Base-by-base conservation (phyloP, 2,888 invertebrate species). In the Myathropa florea region DNA sequence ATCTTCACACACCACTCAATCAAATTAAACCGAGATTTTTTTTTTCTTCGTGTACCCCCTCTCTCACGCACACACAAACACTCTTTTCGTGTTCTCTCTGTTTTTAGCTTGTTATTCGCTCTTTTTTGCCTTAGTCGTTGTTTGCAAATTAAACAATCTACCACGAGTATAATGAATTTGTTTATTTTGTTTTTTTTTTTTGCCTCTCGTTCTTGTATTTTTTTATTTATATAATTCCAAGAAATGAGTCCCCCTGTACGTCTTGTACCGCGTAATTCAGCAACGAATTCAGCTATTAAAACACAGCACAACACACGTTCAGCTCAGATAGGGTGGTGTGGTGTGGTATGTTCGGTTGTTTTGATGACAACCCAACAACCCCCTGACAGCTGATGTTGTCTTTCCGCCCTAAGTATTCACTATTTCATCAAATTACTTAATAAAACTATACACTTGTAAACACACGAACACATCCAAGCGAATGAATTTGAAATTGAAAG, bases 111-210 rank as follows among this genome's bases (percentile, higher is more conserved):
- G 59, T 60, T 67, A 64, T 83, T 77, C 59, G 55, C 53, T 61
- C 12, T 24, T 61, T 61, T 81, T 75, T 33, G 53, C 18, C 76
- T 63, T 53, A 60, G 12, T 60, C 30, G 67, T 68, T 77, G 68
- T 79, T 76, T 75, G 84, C 77, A 73, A 80, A 84, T 81, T 84
- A 72, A 84, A 72, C 72, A 82, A 70, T 70, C 55, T 57, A 75
- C 75, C 55, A 57, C 55, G 46, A 80, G 68, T 67, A 71, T 71
- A 70, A 70, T 28, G 23, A 73, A 60, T 72, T 80, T 36, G 46
- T 33, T 76, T 83, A 60, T 76, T 77, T 33, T 68, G 53, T 53
- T 64, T 55, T 57, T 73, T 30, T 33, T 36, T 33, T n/a, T n/a
- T n/a, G n/a, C n/a, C 23, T 67, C 53, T 53, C 72, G 30, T 55